These are phyloP conservation scores for Tragelaphus imberbis DNA, from an alignment of 2,113 vertebrate genomes.

Conservation along the genomic window DNA sequence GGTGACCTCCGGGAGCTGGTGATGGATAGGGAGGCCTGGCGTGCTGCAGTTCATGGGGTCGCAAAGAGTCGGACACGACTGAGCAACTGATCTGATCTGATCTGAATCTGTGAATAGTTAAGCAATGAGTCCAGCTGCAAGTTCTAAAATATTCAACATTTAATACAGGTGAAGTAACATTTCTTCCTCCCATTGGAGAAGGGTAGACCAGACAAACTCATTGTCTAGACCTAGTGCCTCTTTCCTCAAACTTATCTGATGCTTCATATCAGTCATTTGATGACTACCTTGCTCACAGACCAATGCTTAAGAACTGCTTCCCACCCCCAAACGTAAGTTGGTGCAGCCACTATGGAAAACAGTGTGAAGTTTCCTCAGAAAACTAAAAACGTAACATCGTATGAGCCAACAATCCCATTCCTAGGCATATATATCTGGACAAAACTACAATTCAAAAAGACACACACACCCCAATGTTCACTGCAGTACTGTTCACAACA, in stretches of 20 bases:
- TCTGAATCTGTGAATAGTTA: constrained; percentile 64
- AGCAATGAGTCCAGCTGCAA: neutral
- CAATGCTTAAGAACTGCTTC: neutral
- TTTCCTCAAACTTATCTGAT: neutral
- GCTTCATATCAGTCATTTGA: neutral
- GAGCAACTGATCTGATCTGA: no score
- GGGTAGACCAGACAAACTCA: neutral
- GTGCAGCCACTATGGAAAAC: neutral
- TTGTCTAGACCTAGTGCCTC: neutral
- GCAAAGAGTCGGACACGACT: no score
- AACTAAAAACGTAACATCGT: neutral
- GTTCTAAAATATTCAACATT: neutral
- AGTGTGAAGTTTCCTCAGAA: neutral
- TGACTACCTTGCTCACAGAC: neutral
- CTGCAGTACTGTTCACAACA: neutral
- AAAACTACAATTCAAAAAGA: neutral
- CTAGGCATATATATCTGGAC: neutral
- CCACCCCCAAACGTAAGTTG: fast-evolving
- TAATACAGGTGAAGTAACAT: neutral
- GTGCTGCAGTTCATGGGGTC: no score
- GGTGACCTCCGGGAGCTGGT: no score
- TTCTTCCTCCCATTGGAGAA: neutral
- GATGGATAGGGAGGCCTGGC: no score
- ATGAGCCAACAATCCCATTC: neutral
- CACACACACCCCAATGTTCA: neutral